These are phyloP conservation scores for Bilobella aurantiaca DNA, from an alignment of 1,140 invertebrate genomes.

Conservation along the genomic window DNA sequence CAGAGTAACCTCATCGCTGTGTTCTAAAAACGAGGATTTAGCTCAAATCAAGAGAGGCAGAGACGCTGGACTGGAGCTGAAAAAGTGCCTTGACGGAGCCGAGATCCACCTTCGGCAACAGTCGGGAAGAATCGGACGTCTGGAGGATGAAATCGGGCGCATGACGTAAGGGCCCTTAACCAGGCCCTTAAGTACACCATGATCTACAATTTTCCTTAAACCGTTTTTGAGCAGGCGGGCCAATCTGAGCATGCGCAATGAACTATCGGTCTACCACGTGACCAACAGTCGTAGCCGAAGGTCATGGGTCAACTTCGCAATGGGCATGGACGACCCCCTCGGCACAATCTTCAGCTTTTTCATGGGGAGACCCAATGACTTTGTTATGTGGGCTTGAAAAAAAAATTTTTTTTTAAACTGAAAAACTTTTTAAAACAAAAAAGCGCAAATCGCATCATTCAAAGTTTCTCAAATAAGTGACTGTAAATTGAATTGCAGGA, in stretches of 20 bases:
- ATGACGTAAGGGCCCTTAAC: not conserved
- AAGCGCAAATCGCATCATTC: no score
- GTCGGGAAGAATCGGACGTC: not conserved
- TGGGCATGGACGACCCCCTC: not conserved
- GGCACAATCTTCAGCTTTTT: not conserved
- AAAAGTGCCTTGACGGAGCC: not conserved
- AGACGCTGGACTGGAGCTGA: not conserved
- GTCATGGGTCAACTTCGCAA: not conserved
- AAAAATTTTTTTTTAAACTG: no score
- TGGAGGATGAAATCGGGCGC: slow-evolving; percentile 1
- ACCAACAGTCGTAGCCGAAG: not conserved
- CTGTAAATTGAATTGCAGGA: no score
- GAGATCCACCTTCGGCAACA: not conserved
- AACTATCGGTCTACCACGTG: not conserved
- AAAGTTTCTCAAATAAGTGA: no score
- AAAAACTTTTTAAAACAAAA: no score
- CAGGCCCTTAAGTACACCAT: not conserved
- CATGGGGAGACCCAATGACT: no score
- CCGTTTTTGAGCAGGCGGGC: not conserved
- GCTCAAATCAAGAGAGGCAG: not conserved
- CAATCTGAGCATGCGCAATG: not conserved
- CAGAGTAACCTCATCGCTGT: not conserved
- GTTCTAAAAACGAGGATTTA: not conserved
- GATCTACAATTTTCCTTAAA: not conserved
- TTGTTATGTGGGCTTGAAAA: no score